A percentile compares a stretch with the other conserved stretches of the same genome.
These are phyloP conservation scores for Biston betularia DNA, from an alignment of 2,888 invertebrate genomes.

Conservation along the genomic window DNA sequence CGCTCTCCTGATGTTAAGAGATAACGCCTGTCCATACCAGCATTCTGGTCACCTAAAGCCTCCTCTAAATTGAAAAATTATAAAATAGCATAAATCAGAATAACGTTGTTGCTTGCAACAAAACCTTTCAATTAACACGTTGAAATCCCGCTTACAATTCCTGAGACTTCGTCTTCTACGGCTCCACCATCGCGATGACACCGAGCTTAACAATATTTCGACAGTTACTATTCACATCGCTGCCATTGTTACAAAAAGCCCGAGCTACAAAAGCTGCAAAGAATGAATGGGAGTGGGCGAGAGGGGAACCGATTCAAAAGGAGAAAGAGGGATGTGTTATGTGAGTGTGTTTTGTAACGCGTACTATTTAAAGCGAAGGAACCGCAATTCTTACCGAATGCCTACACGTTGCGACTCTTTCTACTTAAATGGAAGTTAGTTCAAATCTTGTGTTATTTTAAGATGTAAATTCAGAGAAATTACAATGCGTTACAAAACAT, in stretches of 20 bases:
- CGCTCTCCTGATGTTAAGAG: too few species aligned
- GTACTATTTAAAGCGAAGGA: constrained; percentile 51
- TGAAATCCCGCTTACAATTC: constrained; percentile 10
- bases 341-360: constrained; percentile 79
- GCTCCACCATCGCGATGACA: constrained; percentile 59
- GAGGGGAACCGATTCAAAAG: constrained; percentile 75
- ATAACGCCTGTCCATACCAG: too few species aligned
- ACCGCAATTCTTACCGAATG: constrained; percentile 41
- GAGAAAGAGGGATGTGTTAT: constrained; percentile 76
- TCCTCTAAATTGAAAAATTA: too few species aligned
- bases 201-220: constrained; percentile 77
- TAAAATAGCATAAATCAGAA: not conserved
- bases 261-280: constrained; percentile 80
- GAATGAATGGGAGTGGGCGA: constrained; percentile 79
- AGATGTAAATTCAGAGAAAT: constrained; percentile 11
- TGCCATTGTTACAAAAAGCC: constrained; percentile 78
- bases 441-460: constrained; percentile 21
- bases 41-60: too few species aligned
- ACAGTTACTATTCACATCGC: constrained; percentile 74
- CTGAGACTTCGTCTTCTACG: constrained; percentile 16
- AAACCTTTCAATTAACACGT: constrained; percentile 7
- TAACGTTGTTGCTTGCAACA: not conserved
- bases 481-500: not conserved
- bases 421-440: constrained; percentile 24
- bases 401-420: constrained; percentile 28